phyloP scores from a whole-genome alignment of 2,113 vertebrate species.

The Phocoena sinus region DNA sequence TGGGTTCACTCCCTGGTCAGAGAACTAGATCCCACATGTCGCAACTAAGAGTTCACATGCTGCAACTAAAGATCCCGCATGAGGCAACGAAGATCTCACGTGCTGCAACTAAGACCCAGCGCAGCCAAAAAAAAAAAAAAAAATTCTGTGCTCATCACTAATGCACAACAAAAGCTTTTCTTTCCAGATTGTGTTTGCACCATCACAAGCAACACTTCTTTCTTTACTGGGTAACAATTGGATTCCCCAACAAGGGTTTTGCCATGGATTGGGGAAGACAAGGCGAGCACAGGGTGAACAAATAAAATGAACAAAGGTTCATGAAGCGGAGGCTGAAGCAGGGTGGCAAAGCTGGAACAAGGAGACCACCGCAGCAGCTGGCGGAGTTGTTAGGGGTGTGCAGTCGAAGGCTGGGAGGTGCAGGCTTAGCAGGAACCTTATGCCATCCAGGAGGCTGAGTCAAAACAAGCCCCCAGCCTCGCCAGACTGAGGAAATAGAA shows the following conservation, averaged over 20 bases:
- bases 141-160: neutral
- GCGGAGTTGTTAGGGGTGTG: neutral
- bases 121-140: neutral
- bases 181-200: conserved; percentile 11
- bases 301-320: neutral
- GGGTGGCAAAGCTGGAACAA: neutral
- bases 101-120: no score
- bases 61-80: neutral
- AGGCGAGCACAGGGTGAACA: neutral
- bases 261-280: neutral
- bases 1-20: no score
- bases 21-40: no score
- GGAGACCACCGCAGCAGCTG: neutral
- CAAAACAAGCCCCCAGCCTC: neutral
- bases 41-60: no score
- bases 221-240: neutral
- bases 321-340: neutral
- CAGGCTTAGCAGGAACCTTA: neutral
- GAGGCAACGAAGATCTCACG: no score
- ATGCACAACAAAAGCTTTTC: neutral
- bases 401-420: neutral
- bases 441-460: neutral
- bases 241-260: neutral
- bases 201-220: neutral
- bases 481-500: neutral